Percentiles rank a stretch among this genome's conserved stretches.
Evolutionary conservation across 2,113 vertebrate genomes (phyloP).

Genomic region (Danionella cerebrum): DNA sequence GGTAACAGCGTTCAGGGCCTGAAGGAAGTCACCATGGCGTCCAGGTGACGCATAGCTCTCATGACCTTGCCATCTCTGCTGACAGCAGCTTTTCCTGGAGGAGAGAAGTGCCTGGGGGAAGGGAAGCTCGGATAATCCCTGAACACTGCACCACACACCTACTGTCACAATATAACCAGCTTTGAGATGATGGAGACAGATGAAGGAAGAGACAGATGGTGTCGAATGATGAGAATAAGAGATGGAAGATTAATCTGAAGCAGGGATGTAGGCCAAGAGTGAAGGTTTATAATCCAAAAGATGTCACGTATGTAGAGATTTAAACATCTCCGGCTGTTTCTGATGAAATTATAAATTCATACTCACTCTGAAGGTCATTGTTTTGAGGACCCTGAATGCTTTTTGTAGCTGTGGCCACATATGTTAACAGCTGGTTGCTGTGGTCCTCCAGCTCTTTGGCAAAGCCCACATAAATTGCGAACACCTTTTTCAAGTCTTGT

Average conservation of each 20-base stretch:
- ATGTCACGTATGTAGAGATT: neutral
- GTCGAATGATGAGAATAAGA: neutral
- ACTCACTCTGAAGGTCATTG: slow-evolving; percentile 28
- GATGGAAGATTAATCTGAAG: neutral
- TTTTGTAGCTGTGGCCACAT: slow-evolving; percentile 33
- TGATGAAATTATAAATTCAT: neutral
- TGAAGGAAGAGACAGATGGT: neutral
- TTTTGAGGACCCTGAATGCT: slow-evolving; percentile 13
- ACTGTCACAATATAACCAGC: neutral
- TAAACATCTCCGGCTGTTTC: neutral
- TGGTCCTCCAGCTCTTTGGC: slow-evolving; percentile 58
- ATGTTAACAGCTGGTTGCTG: slow-evolving; percentile 55
- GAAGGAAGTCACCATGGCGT: slow-evolving; percentile 11
- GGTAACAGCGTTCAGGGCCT: too few relatives aligned
- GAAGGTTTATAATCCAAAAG: neutral
- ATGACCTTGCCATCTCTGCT: slow-evolving; percentile 21
- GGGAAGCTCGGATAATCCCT: slow-evolving; percentile 30
- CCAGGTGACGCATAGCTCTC: slow-evolving; percentile 28
- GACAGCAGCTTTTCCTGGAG: slow-evolving; percentile 19
- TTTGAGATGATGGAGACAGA: neutral
- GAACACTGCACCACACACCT: slow-evolving; percentile 8
- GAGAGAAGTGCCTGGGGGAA: neutral
- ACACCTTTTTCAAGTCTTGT: slow-evolving; percentile 55
- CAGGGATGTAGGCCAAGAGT: neutral
- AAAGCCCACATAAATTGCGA: slow-evolving; percentile 50